Conservation (phyloP, 2,888 invertebrate species). For the Anoplius nigerrimus region DNA sequence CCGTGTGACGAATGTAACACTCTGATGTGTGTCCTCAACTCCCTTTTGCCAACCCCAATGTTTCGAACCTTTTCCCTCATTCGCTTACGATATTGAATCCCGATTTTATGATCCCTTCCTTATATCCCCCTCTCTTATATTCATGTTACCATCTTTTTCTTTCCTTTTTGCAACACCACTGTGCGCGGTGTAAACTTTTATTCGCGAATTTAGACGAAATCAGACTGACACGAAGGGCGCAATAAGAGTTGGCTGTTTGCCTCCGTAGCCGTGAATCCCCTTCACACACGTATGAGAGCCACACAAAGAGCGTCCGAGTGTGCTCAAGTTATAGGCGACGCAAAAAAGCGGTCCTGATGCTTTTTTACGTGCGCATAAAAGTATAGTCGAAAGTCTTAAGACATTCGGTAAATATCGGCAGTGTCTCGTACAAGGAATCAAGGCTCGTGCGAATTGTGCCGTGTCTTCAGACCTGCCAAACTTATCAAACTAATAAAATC, state of each 20-base stretch:
- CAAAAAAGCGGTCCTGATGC: background rate
- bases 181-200: constrained; percentile 73
- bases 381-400: no score
- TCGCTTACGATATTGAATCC: constrained; percentile 69
- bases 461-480: no score
- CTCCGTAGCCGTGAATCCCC: background rate
- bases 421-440: no score
- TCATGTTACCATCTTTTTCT: no score
- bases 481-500: no score
- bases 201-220: constrained; percentile 72
- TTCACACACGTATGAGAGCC: background rate
- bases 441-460: no score
- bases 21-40: constrained; percentile 8
- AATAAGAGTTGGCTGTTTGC: background rate
- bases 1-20: constrained; percentile 26
- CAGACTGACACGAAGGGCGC: constrained; percentile 47
- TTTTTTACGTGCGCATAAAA: background rate
- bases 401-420: no score
- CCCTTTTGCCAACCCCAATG: constrained; percentile 17
- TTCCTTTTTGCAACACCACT: constrained; percentile 4
- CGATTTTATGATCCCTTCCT: constrained; percentile 68
- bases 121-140: background rate
- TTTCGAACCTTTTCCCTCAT: constrained; percentile 7
- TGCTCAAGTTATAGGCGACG: constrained; percentile 2
- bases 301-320: constrained; percentile 11